Percentiles rank a stretch among this genome's conserved stretches.
phyloP scores from a whole-genome alignment of 1,140 invertebrate genomes.

The Gerris buenoi region DNA sequence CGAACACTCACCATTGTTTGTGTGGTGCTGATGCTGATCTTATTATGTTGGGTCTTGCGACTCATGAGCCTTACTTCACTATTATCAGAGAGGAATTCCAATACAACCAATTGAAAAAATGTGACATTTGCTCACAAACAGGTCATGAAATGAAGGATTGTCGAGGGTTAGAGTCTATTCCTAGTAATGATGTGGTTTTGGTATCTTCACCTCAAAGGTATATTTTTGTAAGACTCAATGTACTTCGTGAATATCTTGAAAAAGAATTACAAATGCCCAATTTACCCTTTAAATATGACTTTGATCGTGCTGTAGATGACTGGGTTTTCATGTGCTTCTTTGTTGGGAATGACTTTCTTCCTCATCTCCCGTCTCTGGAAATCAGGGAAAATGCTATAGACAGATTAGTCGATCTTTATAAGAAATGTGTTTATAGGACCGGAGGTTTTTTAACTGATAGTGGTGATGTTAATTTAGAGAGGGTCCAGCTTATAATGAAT shows the following conservation, averaged over 20 bases:
- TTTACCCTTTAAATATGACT: slow-evolving; percentile 79
- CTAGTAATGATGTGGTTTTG: slow-evolving; percentile 25
- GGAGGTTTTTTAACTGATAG: slow-evolving; percentile 89
- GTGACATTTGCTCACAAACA: slow-evolving; percentile 89
- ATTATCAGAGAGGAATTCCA: slow-evolving; percentile 97
- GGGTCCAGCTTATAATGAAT: slow-evolving; percentile 87
- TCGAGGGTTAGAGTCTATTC: slow-evolving; percentile 38
- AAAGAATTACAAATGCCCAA: slow-evolving; percentile 82
- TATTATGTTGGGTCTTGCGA: slow-evolving; percentile 96
- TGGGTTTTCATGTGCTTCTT: slow-evolving; percentile 99
- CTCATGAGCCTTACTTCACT: slow-evolving; percentile 97
- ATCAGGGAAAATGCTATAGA: slow-evolving; percentile 97
- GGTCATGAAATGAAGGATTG: slow-evolving; percentile 95
- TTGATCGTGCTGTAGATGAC: slow-evolving; percentile 85
- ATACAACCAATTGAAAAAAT: slow-evolving; percentile 88
- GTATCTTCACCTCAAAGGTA: slow-evolving; percentile 50
- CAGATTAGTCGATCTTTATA: slow-evolving; percentile 83
- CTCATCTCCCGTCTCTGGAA: slow-evolving; percentile 94
- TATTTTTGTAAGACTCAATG: slow-evolving; percentile 81
- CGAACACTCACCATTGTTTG: slow-evolving; percentile 92
- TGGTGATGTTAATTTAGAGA: slow-evolving; percentile 78
- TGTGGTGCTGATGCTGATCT: slow-evolving; percentile 98
- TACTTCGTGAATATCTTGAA: slow-evolving; percentile 89
- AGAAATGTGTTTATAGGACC: slow-evolving; percentile 86
- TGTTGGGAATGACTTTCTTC: slow-evolving; percentile 98